Evolutionary conservation across 2,888 invertebrate genomes (phyloP).

Genomic region (Tetramorium bicarinatum): DNA sequence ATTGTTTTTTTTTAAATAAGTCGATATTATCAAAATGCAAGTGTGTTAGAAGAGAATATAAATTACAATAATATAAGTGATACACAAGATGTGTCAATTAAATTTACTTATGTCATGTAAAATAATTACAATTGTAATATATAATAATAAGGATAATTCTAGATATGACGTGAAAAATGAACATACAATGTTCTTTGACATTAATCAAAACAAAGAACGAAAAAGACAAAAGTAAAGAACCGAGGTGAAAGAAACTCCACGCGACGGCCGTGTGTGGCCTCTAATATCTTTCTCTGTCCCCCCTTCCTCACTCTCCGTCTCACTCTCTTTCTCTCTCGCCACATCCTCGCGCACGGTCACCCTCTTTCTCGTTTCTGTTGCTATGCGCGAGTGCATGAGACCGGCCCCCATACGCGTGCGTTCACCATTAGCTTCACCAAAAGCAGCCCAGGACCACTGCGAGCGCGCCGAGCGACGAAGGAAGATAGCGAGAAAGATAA

Average conservation of each 20-base stretch:
- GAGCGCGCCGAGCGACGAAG: conserved; percentile 59
- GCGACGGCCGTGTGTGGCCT: conserved; percentile 16
- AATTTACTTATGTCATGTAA: neutral
- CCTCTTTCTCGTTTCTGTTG: conserved; percentile 78
- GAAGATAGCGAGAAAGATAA: neutral
- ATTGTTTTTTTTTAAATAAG: neutral
- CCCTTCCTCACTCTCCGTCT: neutral
- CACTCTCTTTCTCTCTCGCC: conserved; percentile 3
- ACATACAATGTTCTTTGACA: neutral
- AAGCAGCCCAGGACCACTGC: conserved; percentile 76
- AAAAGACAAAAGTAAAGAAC: neutral
- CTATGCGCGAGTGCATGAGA: conserved; percentile 83
- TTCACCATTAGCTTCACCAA: conserved; percentile 76
- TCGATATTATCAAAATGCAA: neutral
- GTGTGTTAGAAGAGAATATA: neutral
- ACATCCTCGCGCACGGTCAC: conserved; percentile 39
- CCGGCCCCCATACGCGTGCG: conserved; percentile 79
- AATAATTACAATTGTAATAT: neutral
- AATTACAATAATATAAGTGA: neutral
- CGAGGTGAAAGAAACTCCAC: conserved; percentile 3
- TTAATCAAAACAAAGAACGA: conserved; percentile 3
- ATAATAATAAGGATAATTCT: neutral
- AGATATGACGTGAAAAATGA: conserved; percentile 1
- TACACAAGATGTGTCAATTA: neutral
- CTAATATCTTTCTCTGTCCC: neutral